phyloP scores from a whole-genome alignment of 2,888 invertebrate species.

The Apodemia hepburni region DNA sequence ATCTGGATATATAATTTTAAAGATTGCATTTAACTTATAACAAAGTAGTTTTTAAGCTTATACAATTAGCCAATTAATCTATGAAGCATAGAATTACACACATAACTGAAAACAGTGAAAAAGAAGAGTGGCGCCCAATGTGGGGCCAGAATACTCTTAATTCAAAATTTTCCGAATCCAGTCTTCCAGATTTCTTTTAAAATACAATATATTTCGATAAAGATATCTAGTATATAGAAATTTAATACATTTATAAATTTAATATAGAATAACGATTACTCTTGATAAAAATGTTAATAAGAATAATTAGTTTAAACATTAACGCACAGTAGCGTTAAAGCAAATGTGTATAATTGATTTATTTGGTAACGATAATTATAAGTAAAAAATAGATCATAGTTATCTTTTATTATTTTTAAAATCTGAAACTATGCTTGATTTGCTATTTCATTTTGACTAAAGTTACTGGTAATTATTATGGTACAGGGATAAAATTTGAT shows the following conservation, averaged over 20 bases:
- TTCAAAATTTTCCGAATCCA: not conserved
- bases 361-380: not conserved
- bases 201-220: not conserved
- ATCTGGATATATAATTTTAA: conserved; percentile 18
- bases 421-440: no score
- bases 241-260: not conserved
- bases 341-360: not conserved
- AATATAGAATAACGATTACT: not conserved
- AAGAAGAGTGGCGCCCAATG: conserved; percentile 12
- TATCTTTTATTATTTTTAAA: no score
- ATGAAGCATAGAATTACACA: conserved; percentile 20
- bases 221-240: not conserved
- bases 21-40: conserved; percentile 16
- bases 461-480: no score
- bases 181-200: conserved; percentile 2
- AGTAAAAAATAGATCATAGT: not conserved
- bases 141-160: not conserved
- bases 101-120: conserved; percentile 11
- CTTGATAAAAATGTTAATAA: not conserved
- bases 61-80: conserved; percentile 22
- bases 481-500: no score
- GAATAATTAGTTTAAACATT: not conserved
- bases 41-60: conserved; percentile 17
- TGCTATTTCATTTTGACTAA: no score
- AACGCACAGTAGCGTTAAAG: not conserved